A percentile compares a stretch with the other conserved stretches of the same genome.
phyloP scores from a whole-genome alignment of 2,113 vertebrate genomes.

The Alethe diademata region DNA sequence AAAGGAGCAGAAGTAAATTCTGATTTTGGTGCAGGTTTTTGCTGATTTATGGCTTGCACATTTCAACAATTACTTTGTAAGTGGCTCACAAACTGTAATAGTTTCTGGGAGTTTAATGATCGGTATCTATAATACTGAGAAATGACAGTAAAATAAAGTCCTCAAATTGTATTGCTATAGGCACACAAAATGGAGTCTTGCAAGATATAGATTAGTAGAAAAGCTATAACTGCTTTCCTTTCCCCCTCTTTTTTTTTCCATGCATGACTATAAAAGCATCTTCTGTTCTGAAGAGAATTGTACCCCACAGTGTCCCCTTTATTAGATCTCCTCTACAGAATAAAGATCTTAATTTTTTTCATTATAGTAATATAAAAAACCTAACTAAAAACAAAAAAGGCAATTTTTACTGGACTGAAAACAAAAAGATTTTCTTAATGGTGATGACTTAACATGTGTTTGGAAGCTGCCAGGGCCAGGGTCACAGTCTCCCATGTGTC shows the following conservation, averaged over 20 bases:
- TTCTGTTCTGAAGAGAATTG: neutral
- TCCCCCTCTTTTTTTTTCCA: neutral
- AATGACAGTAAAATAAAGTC: neutral
- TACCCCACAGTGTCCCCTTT: neutral
- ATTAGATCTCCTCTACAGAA: neutral
- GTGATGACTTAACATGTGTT: neutral
- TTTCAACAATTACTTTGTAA: neutral
- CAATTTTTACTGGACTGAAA: neutral
- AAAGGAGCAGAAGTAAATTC: neutral
- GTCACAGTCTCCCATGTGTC: neutral
- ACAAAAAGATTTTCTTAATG: neutral
- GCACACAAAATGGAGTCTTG: neutral
- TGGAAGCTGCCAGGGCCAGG: neutral
- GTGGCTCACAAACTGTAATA: neutral
- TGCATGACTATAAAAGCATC: neutral
- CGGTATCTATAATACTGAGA: neutral
- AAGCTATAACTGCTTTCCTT: neutral
- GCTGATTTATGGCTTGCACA: neutral
- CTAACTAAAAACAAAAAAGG: neutral
- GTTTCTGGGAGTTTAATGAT: neutral
- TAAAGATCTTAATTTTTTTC: neutral
- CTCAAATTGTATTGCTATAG: neutral
- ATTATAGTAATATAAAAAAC: fast-evolving
- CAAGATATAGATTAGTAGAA: neutral
- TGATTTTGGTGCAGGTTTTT: neutral